These are phyloP conservation scores for Micrasema minimum DNA, from an alignment of 1,140 invertebrate genomes.

Conservation along the genomic window DNA sequence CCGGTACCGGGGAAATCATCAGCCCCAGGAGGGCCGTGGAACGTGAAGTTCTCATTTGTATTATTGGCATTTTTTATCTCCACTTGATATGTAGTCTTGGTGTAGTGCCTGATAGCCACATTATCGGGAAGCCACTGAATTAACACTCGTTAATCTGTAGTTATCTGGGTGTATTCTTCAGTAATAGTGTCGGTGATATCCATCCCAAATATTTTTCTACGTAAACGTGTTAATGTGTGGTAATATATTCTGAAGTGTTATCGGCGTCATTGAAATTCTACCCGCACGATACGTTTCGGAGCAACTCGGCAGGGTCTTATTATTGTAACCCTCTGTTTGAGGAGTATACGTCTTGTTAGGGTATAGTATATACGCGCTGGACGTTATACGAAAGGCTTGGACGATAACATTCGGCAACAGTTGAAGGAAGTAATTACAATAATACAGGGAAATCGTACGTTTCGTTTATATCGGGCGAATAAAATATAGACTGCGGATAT, in stretches of 20 bases:
- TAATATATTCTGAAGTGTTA: constrained; percentile 90
- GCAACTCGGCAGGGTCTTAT: constrained; percentile 96
- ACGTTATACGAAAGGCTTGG: constrained; percentile 93
- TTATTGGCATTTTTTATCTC: constrained; percentile 94
- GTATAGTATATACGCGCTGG: constrained; percentile 94
- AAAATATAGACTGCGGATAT: constrained; percentile 93
- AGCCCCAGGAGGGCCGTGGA: constrained; percentile 90
- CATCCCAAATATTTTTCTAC: constrained; percentile 86
- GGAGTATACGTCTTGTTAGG: constrained; percentile 95
- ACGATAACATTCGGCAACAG: constrained; percentile 94
- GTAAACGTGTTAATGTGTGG: constrained; percentile 90
- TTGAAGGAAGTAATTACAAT: constrained; percentile 98
- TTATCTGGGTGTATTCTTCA: constrained; percentile 90
- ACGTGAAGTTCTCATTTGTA: constrained; percentile 95
- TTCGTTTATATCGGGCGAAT: constrained; percentile 88
- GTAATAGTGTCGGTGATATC: constrained; percentile 76
- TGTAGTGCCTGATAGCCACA: constrained; percentile 85
- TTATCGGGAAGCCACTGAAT: constrained; percentile 88
- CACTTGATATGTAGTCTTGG: constrained; percentile 92
- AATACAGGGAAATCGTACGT: constrained; percentile 96
- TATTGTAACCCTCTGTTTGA: constrained; percentile 96
- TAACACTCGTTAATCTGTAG: constrained; percentile 96
- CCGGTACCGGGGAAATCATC: constrained; percentile 89
- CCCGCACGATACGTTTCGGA: constrained; percentile 89
- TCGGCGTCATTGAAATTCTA: constrained; percentile 95